Evolutionary conservation across 2,797 vertebrate species (phyloP), one percentile per base, ranked within the genome.

Genomic region (Iguana delicatissima): DNA sequence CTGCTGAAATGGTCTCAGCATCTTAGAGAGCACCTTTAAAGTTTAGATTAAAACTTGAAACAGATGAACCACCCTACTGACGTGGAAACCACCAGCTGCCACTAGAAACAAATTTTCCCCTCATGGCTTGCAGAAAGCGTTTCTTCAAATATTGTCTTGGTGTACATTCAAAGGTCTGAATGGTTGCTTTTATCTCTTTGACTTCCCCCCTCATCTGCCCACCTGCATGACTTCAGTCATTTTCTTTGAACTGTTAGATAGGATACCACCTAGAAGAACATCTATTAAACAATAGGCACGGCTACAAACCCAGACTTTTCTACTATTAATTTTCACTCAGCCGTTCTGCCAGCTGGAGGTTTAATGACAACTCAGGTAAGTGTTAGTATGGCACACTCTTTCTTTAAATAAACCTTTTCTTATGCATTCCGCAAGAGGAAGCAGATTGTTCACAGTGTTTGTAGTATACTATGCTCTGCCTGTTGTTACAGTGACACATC

Each of bases 401-500:
- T 93, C 91, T 93, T 80, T 93, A 94, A 95, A 84, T 84, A 91
- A 88, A 93, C 83, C 79, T 91, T 84, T 93, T 85, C 81, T 84
- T 84, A 46, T 77, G 74, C 50, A 62, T 82, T 52, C 5, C 20
- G 52, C 59, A 79, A 94, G 82, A 92, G 93, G 90, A 86, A 93
- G 91, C 91, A 73, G 91, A 91, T 88, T 92, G 86, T 84, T 91
- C 91, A 67, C 74, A 88, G 57, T 93, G 87, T 93, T 95, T 91
- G 90, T 89, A 91, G 91, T 92, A 90, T 89, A 91, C 80, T 94
- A 88, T 92, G 90, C 94, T 94, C 90, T 90, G 32, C 10, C 92
- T 91, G 88, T 95, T 96, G 92, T 95, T 92, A 86, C 84, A 92
- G 82, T 88, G 91, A 94, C 91, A 85, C 89, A 93, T 93, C 92